Evolutionary conservation across 2,113 vertebrate genomes (phyloP), one percentile per base, ranked within the genome.

Genomic region (Odocoileus virginianus): DNA sequence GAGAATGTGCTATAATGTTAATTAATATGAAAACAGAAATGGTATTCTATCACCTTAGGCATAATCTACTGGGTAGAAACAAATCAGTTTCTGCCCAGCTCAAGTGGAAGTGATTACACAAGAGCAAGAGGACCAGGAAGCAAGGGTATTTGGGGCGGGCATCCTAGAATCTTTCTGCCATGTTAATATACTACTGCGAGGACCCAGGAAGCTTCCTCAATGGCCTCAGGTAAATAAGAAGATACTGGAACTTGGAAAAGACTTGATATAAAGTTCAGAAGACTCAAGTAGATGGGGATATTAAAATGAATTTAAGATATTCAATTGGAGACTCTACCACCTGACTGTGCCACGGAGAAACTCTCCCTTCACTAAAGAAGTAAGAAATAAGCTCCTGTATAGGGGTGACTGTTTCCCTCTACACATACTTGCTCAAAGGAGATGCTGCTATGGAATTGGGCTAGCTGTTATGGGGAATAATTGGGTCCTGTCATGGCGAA

Each of bases 371-470:
- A 43, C 45, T 52, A 40, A 57, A 87, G 30, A 40, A 55, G 16
- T 28, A 27, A 45, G 11, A 89, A 25, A 9, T 36, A n/a, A 45
- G 25, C 28, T 57, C 1, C 28, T 74, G 5, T 2, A 6, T 3
- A 58, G 5, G 8, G 5, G 2, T 13, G 28, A 7, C 12, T 58
- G 2, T 45, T 58, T 64, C 23, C 90, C 64, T 78, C 15, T 16
- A 21, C 33, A 36, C 16, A 74, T 28, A 33, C 8, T 5, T 83
- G 47, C 23, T n/a, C 19, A 36, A 40, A 45, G 17, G 21, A 58
- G 25, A 40, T 10, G 6, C 27, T 21, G 1, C 30, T 50, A 3
- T 19, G 40, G 3, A 50, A 5, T 3, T 30, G 2, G 3, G 30
- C 23, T 40, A 30, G 7, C 6, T 36, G 27, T 5, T 8, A 7